These are phyloP conservation scores for Panulirus ornatus DNA, from an alignment of 1,140 invertebrate species.

Conservation along the genomic window DNA sequence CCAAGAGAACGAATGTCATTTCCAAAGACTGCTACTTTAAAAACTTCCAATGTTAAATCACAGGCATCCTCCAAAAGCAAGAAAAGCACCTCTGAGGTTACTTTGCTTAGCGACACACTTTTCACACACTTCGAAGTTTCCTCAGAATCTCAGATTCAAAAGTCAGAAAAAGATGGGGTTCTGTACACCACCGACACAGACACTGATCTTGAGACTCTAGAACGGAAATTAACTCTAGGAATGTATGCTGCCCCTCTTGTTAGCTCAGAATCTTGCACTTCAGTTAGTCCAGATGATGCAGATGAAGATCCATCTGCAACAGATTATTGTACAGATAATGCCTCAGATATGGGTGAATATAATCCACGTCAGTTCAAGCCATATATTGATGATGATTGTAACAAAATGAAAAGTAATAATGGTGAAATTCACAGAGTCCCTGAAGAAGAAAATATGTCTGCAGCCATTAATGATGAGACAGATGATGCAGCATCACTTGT, in stretches of 20 bases:
- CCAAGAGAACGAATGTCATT: constrained; percentile 59
- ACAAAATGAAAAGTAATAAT: background rate
- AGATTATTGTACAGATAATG: constrained; percentile 71
- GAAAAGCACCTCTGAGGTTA: constrained; percentile 44
- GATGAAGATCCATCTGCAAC: constrained; percentile 66
- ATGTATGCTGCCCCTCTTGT: constrained; percentile 73
- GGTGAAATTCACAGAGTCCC: background rate
- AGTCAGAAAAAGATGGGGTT: background rate
- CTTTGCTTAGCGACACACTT: constrained; percentile 64
- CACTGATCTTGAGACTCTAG: constrained; percentile 71
- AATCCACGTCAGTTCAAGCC: constrained; percentile 57
- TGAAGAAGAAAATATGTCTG: background rate
- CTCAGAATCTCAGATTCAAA: background rate
- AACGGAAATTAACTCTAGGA: constrained; percentile 61
- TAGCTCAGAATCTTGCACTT: constrained; percentile 74
- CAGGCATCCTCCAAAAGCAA: background rate
- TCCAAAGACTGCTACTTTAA: background rate
- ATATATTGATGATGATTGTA: constrained; percentile 28
- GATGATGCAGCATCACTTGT: constrained; percentile 30
- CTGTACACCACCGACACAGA: constrained; percentile 66
- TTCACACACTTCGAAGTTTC: constrained; percentile 71
- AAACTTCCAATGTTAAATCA: background rate
- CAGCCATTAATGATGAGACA: background rate
- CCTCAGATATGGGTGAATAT: constrained; percentile 58
- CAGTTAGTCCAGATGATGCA: constrained; percentile 64